Conservation (phyloP, 2,797 vertebrate species). For the Apodemus agrarius region DNA sequence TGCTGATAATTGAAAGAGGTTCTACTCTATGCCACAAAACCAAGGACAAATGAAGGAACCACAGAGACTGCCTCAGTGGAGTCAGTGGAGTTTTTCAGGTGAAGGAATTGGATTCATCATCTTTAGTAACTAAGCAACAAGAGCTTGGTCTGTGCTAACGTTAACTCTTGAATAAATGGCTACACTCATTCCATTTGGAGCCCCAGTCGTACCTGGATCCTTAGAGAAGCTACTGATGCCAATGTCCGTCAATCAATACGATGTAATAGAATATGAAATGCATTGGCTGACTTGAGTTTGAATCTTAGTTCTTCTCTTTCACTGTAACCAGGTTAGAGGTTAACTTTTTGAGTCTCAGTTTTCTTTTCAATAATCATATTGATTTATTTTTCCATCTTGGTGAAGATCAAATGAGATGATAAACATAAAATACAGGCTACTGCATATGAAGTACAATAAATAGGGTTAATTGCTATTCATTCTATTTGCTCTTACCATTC, state of each 20-base stretch:
- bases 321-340: background rate
- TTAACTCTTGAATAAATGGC: background rate
- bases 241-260: background rate
- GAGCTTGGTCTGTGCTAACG: background rate
- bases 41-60: background rate
- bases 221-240: background rate
- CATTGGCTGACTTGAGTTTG: background rate
- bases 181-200: background rate
- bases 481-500: background rate
- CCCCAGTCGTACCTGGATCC: background rate
- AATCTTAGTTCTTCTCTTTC: slow-evolving; percentile 25
- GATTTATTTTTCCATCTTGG: background rate
- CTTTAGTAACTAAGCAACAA: background rate
- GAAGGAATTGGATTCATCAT: background rate
- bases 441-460: background rate
- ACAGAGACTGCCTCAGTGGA: background rate
- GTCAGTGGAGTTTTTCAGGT: background rate
- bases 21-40: background rate
- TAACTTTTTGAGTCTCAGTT: slow-evolving; percentile 36
- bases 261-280: background rate
- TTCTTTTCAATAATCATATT: background rate
- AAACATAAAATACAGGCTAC: background rate
- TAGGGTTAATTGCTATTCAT: background rate
- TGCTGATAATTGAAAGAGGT: background rate
- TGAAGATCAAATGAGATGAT: slow-evolving; percentile 25